Evolutionary conservation across 2,888 invertebrate genomes (phyloP).

Genomic region (Craniophora ligustri): DNA sequence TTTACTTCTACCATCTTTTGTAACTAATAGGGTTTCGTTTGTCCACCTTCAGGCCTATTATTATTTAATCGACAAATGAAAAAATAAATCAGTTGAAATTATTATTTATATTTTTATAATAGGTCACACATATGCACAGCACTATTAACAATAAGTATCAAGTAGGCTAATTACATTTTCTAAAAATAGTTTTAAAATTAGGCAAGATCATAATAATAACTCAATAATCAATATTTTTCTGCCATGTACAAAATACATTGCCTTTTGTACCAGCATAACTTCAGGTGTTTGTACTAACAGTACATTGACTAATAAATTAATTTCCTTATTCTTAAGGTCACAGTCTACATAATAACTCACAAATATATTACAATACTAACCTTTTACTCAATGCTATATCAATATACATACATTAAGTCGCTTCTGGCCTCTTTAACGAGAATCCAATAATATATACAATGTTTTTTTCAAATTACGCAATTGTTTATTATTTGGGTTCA

Average conservation of each 20-base stretch:
- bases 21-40: no score
- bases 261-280: neutral
- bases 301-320: constrained; percentile 8
- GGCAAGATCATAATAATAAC: no score
- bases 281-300: neutral
- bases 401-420: neutral
- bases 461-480: neutral
- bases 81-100: no score
- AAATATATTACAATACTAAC: neutral
- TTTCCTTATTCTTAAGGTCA: constrained; percentile 7
- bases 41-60: no score
- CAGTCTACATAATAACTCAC: constrained; percentile 7
- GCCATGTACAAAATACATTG: constrained; percentile 1
- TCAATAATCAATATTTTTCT: constrained; percentile 4
- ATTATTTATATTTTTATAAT: no score
- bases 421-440: neutral
- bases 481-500: constrained; percentile 4
- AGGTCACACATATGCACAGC: no score
- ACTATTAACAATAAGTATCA: no score
- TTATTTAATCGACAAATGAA: no score
- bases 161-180: no score
- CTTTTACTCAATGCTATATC: neutral
- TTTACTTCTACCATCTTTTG: no score
- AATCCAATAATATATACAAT: neutral
- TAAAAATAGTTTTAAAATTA: no score